Base-by-base conservation (phyloP, 1,140 invertebrate species). In the Drosophila kanapiae region DNA sequence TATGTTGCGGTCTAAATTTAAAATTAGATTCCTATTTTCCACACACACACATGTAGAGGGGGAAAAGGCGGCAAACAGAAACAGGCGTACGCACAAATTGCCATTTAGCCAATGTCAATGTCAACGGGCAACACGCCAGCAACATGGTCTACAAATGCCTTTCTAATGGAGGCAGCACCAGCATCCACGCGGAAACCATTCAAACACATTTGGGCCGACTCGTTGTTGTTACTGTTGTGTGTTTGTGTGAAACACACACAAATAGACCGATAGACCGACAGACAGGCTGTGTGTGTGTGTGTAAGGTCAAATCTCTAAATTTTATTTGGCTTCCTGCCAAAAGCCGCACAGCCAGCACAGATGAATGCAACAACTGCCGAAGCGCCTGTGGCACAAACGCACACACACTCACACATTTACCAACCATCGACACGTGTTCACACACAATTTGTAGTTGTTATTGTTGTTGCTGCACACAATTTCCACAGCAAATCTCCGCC, bases 281-380 rank as follows among this genome's bases (percentile, higher is more conserved):
- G 51, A 71, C 51, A 49, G 67, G 29, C 69, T 23, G 23, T 23
- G 23, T 23, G 23, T 23, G 23, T 35, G 70, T 71, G 85, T 68
- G 63, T 85, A 90, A 90, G 85, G 85, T 90, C 85, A 84, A 81
- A 85, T 85, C 81, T 76, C 70, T 78, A 90, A 84, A 90, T 82
- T 90, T 90, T 79, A 85, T 90, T 90, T 90, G 85, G 85, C 85
- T 82, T 77, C 81, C 75, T 76, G 85, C 85, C 85, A 90, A 91
- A 90, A 56, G 79, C 77, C 72, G 67, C 75, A 80, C 35, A 38
- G 35, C 45, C 47, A 49, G 14, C 47, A 54, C 83, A 86, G 75
- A 86, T 79, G 82, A 82, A 67, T 82, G 79, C 78, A 81, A 47
- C 84, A 87, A 87, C 86, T 43, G 76, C 58, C 69, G 70, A 48